Conservation (phyloP, 1,140 invertebrate genomes). For the Anadara kagoshimensis region DNA sequence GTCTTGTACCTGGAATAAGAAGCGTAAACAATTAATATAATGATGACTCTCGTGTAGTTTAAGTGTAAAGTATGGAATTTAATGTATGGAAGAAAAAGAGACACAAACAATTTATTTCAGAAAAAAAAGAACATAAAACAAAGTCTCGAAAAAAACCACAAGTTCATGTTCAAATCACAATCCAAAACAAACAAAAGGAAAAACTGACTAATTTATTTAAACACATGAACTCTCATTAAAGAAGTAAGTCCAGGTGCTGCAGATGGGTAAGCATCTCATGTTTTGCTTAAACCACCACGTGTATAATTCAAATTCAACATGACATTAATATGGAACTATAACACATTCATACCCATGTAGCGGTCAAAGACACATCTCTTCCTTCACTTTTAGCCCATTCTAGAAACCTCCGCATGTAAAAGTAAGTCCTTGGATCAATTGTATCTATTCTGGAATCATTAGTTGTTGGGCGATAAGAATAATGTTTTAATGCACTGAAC, state of each 20-base stretch:
- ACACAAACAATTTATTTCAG: too few species aligned
- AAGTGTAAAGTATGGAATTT: too few species aligned
- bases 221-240: too few species aligned
- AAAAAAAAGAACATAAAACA: too few species aligned
- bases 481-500: conserved; percentile 50
- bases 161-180: too few species aligned
- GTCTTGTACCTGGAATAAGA: conserved; percentile 44
- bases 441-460: conserved; percentile 43
- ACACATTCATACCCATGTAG: conserved; percentile 52
- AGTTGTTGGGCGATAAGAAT: conserved; percentile 55
- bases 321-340: not conserved
- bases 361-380: conserved; percentile 50
- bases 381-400: conserved; percentile 39
- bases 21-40: not conserved
- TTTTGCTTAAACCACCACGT: not conserved
- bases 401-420: conserved; percentile 54
- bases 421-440: conserved; percentile 59
- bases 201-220: too few species aligned
- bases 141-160: too few species aligned
- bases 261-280: not conserved
- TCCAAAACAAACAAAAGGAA: too few species aligned
- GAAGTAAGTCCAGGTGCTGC: too few species aligned
- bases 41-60: not conserved
- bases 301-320: not conserved
- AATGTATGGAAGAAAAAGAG: too few species aligned